phyloP scores from a whole-genome alignment of 2,888 invertebrate genomes.

The Thereva unica region DNA sequence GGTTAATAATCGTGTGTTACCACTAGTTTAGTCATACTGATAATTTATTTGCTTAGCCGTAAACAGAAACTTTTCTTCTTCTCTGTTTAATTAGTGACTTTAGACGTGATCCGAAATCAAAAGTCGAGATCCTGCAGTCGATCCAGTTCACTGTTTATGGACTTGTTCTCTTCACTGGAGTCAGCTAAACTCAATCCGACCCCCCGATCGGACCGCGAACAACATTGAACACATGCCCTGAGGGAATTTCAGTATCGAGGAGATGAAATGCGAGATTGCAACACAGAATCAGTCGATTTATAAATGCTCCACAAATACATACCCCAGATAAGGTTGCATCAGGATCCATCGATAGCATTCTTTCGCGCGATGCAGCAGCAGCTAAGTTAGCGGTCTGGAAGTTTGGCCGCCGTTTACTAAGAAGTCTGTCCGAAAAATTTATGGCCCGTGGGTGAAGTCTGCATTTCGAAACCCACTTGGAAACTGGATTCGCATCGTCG shows the following conservation, averaged over 20 bases:
- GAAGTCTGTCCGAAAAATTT: no score
- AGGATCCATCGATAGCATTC: neutral
- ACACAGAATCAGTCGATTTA: slow-evolving; percentile 20
- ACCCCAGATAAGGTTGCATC: slow-evolving; percentile 6
- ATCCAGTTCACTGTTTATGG: slow-evolving; percentile 13
- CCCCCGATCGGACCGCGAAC: slow-evolving; percentile 18
- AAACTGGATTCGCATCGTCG: no score
- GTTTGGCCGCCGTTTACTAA: no score
- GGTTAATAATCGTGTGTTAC: no score
- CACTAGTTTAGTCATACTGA: neutral
- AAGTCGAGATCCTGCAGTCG: slow-evolving; percentile 8
- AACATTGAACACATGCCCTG: slow-evolving; percentile 24
- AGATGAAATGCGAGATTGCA: slow-evolving; percentile 27
- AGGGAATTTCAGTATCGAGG: slow-evolving; percentile 5
- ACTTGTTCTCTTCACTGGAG: no score
- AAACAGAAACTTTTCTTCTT: slow-evolving; percentile 26
- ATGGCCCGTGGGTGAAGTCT: no score
- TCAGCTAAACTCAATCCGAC: neutral
- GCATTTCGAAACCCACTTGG: no score
- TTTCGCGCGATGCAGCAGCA: no score
- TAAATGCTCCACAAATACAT: slow-evolving; percentile 9
- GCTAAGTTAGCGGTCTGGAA: no score
- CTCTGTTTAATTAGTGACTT: slow-evolving; percentile 29
- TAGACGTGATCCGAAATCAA: slow-evolving; percentile 11
- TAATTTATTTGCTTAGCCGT: slow-evolving; percentile 29